Conservation (phyloP, 2,113 vertebrate genomes). For the Ciconia maguari region DNA sequence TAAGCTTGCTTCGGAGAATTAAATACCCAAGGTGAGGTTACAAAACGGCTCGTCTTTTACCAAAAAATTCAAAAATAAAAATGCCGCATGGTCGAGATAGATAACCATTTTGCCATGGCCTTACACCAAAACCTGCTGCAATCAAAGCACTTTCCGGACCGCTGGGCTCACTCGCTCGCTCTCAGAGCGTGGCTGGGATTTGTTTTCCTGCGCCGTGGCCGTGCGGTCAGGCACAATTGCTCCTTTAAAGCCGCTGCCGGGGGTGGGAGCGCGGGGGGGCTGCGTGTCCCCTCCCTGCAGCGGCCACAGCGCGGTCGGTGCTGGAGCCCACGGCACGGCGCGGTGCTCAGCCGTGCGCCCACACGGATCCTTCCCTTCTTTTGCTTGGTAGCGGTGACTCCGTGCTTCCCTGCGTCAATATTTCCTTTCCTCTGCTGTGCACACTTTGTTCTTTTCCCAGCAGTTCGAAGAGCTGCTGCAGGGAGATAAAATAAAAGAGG, state of each 20-base stretch:
- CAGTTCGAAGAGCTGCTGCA: neutral
- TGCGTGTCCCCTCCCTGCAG: neutral
- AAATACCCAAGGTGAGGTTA: neutral
- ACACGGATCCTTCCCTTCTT: neutral
- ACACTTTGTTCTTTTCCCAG: neutral
- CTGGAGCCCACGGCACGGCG: rapidly evolving
- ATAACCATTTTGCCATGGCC: rapidly evolving
- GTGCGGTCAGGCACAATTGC: neutral
- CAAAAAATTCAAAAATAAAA: neutral
- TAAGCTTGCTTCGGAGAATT: neutral
- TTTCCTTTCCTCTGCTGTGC: neutral
- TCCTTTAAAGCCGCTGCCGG: neutral
- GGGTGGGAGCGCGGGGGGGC: neutral
- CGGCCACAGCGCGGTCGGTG: rapidly evolving
- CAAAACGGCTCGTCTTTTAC: neutral
- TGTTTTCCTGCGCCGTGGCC: neutral
- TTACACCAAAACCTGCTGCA: neutral
- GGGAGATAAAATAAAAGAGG: neutral
- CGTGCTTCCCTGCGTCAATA: neutral
- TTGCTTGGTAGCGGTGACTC: neutral
- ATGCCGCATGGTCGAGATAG: rapidly evolving
- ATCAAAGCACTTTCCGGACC: neutral
- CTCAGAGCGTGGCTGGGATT: neutral
- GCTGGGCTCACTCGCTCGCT: neutral
- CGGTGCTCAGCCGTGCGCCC: neutral